phyloP scores from a whole-genome alignment of 2,888 invertebrate genomes.

The Hypomecis atomaria region DNA sequence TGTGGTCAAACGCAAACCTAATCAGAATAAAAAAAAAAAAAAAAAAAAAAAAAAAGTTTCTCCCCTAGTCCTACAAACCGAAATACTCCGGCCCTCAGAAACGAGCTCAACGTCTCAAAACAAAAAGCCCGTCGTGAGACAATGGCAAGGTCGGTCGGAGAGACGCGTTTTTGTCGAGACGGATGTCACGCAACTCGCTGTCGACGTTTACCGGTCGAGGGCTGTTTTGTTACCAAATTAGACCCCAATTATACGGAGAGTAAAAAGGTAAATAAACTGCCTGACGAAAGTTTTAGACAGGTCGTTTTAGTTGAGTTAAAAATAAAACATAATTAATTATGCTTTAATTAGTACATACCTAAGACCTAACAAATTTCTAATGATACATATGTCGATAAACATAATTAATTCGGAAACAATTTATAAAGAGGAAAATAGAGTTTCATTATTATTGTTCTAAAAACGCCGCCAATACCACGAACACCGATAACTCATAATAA shows the following conservation, averaged over 20 bases:
- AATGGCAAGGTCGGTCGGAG: conserved; percentile 64
- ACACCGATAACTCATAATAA: conserved; percentile 1
- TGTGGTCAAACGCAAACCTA: no score
- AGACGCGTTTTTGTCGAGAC: conserved; percentile 62
- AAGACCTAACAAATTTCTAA: no score
- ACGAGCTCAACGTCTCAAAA: conserved; percentile 7
- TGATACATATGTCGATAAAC: no score
- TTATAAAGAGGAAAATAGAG: background rate
- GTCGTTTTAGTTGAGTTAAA: background rate
- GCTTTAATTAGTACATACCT: no score
- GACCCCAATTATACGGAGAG: conserved; percentile 14
- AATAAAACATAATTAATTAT: background rate
- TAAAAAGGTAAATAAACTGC: background rate
- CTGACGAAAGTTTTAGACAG: no score
- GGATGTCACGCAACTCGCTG: conserved; percentile 56
- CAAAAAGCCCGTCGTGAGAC: conserved; percentile 50
- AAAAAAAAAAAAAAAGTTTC: no score
- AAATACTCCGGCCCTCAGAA: background rate
- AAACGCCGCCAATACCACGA: background rate
- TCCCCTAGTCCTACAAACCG: no score
- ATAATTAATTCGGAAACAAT: background rate
- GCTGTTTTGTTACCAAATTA: conserved; percentile 30
- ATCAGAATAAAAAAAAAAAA: no score
- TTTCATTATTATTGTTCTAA: background rate
- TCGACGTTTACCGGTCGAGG: conserved; percentile 28